These are phyloP conservation scores for Gallinago media DNA, from an alignment of 2,113 vertebrate species.

Conservation along the genomic window DNA sequence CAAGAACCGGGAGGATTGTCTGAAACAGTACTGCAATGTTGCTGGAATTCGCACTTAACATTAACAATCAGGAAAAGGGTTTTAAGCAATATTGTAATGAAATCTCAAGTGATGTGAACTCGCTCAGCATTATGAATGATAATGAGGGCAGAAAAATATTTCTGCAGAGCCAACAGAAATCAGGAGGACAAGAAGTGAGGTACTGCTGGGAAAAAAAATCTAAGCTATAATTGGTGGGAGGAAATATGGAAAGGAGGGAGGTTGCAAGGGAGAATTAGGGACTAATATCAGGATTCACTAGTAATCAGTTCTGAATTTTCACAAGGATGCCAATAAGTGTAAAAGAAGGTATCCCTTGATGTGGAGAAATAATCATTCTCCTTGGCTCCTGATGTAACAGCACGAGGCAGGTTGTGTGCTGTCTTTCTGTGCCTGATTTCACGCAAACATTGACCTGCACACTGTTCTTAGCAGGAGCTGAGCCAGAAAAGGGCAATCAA, in stretches of 20 bases:
- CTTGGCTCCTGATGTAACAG: background rate
- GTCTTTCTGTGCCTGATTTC: background rate
- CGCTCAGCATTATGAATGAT: background rate
- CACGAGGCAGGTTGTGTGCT: background rate
- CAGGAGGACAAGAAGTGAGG: background rate
- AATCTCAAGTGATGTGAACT: background rate
- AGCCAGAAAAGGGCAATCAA: background rate
- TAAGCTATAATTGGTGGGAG: background rate
- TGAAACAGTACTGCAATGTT: background rate
- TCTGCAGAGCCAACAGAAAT: background rate
- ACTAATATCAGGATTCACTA: background rate
- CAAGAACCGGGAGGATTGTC: background rate
- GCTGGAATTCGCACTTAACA: background rate
- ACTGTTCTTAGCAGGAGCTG: background rate
- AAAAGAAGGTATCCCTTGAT: background rate
- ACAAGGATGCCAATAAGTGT: background rate
- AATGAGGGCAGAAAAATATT: background rate
- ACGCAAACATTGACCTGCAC: background rate
- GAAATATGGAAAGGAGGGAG: background rate
- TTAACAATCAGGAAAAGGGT: background rate
- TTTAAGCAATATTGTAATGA: conserved; percentile 15
- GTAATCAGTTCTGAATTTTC: background rate
- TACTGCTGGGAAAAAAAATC: background rate
- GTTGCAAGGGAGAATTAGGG: background rate
- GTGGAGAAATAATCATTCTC: background rate